Evolutionary conservation across 2,888 invertebrate species (phyloP), one percentile per base, ranked within the genome.

Genomic region (Pomacea canaliculata): DNA sequence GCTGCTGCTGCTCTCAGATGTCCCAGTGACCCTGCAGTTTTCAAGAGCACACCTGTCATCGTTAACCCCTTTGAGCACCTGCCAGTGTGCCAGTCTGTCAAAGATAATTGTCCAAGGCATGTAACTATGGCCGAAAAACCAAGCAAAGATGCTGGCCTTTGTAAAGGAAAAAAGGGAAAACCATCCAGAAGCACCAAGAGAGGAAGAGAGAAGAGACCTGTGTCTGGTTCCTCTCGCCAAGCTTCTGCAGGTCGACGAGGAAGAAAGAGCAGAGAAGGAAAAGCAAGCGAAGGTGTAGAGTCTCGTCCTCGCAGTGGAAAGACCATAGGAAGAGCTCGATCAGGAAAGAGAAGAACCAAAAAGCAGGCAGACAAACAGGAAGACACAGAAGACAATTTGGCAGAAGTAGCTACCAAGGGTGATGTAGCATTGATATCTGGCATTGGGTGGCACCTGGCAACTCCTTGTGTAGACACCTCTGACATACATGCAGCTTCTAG

Each of bases 401-500:
- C 77, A 49, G 77, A 81, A 71, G 82, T 85, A 67, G 83, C 84
- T 59, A 78, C 82, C 37, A 83, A 86, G 70, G 72, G 84, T 9
- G 84, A 88, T 80, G 81, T 85, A 13, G 88, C 87, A 59, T 71
- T 87, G 46, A 87, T 88, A 37, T 85, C 87, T 67, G 89, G 89
- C 12, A 85, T 88, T 65, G 89, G 88, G 12, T 88, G 88, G 88
- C 88, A 88, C 71, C 76, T 89, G 19, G 83, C 85, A 18, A 84
- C 88, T 19, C 81, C 83, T 1, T 86, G 87, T 79, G 77, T 83
- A 56, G 87, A 88, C 70, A 84, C 83, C 48, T 84, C 85, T 10
- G 85, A 87, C 70, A 85, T 84, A 19, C 76, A 82, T 67, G 84
- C 82, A 37, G 84, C 86, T 7, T 76, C 79, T 65, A 79, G 83